Evolutionary conservation across 1,140 invertebrate genomes (phyloP).

Genomic region (Caenorhabditis elegans): DNA sequence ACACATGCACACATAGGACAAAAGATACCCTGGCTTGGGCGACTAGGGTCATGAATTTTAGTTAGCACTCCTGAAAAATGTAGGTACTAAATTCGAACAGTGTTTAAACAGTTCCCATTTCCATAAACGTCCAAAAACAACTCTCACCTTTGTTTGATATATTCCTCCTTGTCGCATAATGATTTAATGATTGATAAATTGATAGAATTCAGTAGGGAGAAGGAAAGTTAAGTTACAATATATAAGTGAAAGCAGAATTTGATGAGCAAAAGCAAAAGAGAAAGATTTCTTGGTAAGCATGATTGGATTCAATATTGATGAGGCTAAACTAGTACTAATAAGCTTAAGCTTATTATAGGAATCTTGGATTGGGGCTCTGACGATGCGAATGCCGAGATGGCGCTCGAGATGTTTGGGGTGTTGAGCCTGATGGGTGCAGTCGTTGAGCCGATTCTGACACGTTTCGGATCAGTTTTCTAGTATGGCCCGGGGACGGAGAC

Average conservation of each 20-base stretch:
- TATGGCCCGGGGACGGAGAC: slow-evolving; percentile 41
- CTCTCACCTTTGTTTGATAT: not conserved
- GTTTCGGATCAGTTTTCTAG: slow-evolving; percentile 25
- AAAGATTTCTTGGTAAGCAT: not conserved
- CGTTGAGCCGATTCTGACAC: slow-evolving; percentile 30
- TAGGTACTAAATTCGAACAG: too few relatives aligned
- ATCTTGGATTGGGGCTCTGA: slow-evolving; percentile 32
- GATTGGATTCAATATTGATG: not conserved
- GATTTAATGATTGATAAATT: not conserved
- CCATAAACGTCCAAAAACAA: too few relatives aligned
- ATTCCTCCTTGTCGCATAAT: not conserved
- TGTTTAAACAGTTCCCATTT: too few relatives aligned
- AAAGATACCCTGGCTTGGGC: slow-evolving; percentile 5
- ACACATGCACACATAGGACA: not conserved
- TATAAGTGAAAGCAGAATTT: not conserved
- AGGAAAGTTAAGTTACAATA: not conserved
- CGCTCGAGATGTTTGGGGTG: slow-evolving; percentile 15
- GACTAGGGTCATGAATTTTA: too few relatives aligned
- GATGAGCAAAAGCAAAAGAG: slow-evolving; percentile 12
- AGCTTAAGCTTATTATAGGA: too few relatives aligned
- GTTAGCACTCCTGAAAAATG: not conserved
- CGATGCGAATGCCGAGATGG: slow-evolving; percentile 28
- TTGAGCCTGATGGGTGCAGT: not conserved
- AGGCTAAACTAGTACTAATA: too few relatives aligned
- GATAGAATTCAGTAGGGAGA: not conserved